Evolutionary conservation across 92 coral and sea anemone species (phyloP).

Genomic region (Parazoanthus darwini): DNA sequence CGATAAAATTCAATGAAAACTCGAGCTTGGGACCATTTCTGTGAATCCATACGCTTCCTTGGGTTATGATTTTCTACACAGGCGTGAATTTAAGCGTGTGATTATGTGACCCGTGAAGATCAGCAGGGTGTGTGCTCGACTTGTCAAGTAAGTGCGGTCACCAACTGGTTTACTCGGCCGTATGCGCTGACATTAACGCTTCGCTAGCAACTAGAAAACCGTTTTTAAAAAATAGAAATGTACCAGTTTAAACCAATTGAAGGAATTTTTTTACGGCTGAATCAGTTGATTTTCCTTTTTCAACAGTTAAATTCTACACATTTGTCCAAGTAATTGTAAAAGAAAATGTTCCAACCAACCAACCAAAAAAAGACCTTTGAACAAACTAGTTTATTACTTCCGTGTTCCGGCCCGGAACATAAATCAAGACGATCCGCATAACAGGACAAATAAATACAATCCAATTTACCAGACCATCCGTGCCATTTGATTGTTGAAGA

Average conservation of each 20-base stretch:
- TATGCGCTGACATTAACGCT: neutral
- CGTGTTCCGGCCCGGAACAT: too few species aligned
- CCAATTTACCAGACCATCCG: too few species aligned
- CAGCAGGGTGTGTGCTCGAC: constrained; percentile 5
- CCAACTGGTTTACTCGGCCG: neutral
- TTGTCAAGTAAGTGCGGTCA: neutral
- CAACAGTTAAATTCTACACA: too few species aligned
- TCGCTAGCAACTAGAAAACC: constrained; percentile 1
- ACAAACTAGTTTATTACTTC: too few species aligned
- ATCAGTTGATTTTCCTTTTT: too few species aligned
- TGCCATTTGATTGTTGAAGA: too few species aligned
- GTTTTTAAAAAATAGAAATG: neutral
- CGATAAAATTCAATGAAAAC: constrained; percentile 31
- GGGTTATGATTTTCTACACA: constrained; percentile 14
- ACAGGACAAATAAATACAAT: neutral
- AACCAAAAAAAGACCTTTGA: too few species aligned
- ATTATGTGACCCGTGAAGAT: constrained; percentile 18
- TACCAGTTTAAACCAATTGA: neutral
- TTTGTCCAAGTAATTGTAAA: too few species aligned
- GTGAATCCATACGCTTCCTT: neutral
- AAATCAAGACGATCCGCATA: too few species aligned
- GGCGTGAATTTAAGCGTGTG: neutral
- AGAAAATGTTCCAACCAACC: too few species aligned
- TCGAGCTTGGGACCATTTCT: constrained; percentile 10
- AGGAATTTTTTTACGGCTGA: too few species aligned